Conservation (phyloP, 2,113 vertebrate species). For the Hydrochoerus hydrochaeris region DNA sequence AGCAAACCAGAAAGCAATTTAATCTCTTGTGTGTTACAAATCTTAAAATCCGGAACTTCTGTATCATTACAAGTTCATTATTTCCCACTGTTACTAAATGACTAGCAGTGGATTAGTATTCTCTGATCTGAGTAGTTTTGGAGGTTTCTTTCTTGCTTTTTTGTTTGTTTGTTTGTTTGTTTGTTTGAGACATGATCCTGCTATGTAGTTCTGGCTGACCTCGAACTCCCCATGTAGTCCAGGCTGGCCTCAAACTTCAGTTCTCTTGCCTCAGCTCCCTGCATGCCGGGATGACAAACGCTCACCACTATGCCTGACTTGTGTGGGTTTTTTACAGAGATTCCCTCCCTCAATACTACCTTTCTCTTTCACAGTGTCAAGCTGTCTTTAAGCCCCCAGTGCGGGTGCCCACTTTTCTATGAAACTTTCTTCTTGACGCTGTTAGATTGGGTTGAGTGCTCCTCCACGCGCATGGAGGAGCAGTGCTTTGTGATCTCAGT, state of each 20-base stretch:
- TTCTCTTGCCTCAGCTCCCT: not conserved
- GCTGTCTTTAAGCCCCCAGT: not conserved
- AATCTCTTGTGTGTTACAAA: not conserved
- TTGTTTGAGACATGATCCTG: not conserved
- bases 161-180: too few relatives aligned
- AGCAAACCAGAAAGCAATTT: not conserved
- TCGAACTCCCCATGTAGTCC: not conserved
- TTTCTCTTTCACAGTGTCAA: not conserved
- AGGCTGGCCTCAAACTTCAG: not conserved
- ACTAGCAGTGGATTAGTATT: not conserved
- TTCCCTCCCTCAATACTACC: not conserved
- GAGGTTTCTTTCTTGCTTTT: not conserved
- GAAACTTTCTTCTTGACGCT: not conserved
- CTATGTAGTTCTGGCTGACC: not conserved
- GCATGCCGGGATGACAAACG: not conserved
- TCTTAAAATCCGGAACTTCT: not conserved
- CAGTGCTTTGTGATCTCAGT: not conserved
- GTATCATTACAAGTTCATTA: not conserved
- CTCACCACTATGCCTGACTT: too few relatives aligned
- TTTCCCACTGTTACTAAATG: not conserved
- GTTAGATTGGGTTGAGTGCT: not conserved
- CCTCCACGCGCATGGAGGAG: not conserved
- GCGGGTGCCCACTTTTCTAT: not conserved
- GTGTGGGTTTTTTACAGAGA: not conserved
- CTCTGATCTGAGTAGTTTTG: not conserved